Evolutionary conservation across 2,113 vertebrate species (phyloP), one percentile per base, ranked within the genome.

Genomic region (Picathartes gymnocephalus): DNA sequence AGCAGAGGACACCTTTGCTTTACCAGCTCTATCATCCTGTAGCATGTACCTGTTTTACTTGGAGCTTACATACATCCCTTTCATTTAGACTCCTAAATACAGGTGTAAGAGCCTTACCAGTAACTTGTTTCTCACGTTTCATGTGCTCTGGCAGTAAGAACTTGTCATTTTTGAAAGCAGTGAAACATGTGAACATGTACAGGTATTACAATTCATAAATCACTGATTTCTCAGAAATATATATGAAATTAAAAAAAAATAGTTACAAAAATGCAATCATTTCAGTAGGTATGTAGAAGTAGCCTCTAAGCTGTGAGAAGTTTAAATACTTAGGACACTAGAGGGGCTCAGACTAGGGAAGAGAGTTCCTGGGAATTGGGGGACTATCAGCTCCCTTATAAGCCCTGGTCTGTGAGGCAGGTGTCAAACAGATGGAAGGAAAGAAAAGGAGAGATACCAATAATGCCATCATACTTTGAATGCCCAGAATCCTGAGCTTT

Each of bases 181-280:
- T 65, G n/a, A 73, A 77, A 19, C 10, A 17, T 0, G 0, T 37
- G 25, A 72, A 54, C 6, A 2, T 9, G 4, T n/a, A 33, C 40
- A 45, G 31, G 7, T 80, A 25, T 2, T 73, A 13, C 12, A 56
- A 17, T 18, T 21, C 20, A 18, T 33, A 65, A 64, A 35, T 73
- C 7, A 42, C 1, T 25, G 15, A 7, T 45, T 77, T 42, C 79
- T 51, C 42, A 84, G 39, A 88, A 86, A 62, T 6, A 7, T 1
- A 1, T 24, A 47, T 74, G 28, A 39, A 70, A 69, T 27, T 44
- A 9, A 57, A 69, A 18, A 30, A 53, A 73, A 30, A 4, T 1
- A 50, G 25, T 53, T 45, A 86, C 0, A 0, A 15, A 45, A 64
- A 76, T 40, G 7, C 11, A 17, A 76, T 57, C 2, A 12, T 74